Evolutionary conservation across 2,888 invertebrate species (phyloP).

Genomic region (Arge pagana): DNA sequence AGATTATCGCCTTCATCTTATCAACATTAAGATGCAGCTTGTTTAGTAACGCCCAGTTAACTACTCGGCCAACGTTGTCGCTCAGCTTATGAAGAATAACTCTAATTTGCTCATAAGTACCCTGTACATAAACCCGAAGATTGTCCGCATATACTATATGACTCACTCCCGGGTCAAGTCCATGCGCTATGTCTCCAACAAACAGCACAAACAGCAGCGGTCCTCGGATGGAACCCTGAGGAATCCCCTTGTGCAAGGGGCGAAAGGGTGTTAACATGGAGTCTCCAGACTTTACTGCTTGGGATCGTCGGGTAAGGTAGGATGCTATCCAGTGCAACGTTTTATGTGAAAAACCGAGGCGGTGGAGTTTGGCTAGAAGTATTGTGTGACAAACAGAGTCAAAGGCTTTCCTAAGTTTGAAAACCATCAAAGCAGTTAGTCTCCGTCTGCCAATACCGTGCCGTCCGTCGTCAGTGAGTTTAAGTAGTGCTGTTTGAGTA

Average conservation of each 20-base stretch:
- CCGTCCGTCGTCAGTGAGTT: not conserved
- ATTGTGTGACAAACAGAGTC: not conserved
- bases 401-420: constrained; percentile 2
- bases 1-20: too few relatives aligned
- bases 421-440: not conserved
- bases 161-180: not conserved
- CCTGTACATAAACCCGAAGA: not conserved
- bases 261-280: not conserved
- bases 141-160: not conserved
- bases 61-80: too few relatives aligned
- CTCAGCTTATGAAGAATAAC: too few relatives aligned
- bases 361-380: not conserved
- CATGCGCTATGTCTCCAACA: not conserved
- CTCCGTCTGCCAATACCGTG: not conserved
- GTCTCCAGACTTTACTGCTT: not conserved
- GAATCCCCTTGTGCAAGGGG: not conserved
- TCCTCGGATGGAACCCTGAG: not conserved
- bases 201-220: not conserved
- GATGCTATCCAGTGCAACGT: not conserved
- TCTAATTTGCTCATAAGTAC: too few relatives aligned
- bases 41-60: too few relatives aligned
- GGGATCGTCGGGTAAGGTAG: not conserved
- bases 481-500: not conserved
- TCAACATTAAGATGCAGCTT: too few relatives aligned
- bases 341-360: not conserved